phyloP scores from a whole-genome alignment of 2,888 invertebrate species.

The Thecophora atra region DNA sequence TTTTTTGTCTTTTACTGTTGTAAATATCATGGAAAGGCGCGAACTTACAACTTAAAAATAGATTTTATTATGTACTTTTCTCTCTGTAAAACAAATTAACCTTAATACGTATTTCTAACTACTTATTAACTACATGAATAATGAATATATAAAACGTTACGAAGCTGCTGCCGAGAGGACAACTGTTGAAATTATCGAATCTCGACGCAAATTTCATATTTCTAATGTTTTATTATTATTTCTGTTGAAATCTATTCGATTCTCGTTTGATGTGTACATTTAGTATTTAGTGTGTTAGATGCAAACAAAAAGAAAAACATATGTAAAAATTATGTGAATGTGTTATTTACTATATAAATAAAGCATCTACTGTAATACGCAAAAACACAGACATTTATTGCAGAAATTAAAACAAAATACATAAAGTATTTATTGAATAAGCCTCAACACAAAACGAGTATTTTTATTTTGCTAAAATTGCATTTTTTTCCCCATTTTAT shows the following conservation, averaged over 20 bases:
- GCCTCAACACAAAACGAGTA: background rate
- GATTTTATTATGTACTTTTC: background rate
- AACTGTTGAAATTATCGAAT: too few relatives aligned
- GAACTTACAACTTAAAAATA: background rate
- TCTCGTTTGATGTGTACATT: constrained; percentile 16
- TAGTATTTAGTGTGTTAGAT: constrained; percentile 11
- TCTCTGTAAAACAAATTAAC: constrained; percentile 13
- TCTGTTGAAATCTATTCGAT: too few relatives aligned
- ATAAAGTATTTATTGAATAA: constrained; percentile 28
- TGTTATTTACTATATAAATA: background rate
- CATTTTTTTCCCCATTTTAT: too few relatives aligned
- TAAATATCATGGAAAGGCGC: constrained; percentile 4
- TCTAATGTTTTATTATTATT: too few relatives aligned
- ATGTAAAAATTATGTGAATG: constrained; percentile 28
- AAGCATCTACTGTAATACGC: background rate
- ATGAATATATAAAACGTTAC: too few relatives aligned
- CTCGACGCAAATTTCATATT: too few relatives aligned
- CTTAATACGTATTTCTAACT: background rate
- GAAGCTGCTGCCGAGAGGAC: too few relatives aligned
- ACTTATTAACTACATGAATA: too few relatives aligned
- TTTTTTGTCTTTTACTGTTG: background rate
- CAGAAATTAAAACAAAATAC: constrained; percentile 24
- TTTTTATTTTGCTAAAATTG: background rate
- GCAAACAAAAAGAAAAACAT: constrained; percentile 1
- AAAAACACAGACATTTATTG: constrained; percentile 15